These are phyloP conservation scores for Cantharis nigra DNA, from an alignment of 2,888 invertebrate species.

Conservation along the genomic window DNA sequence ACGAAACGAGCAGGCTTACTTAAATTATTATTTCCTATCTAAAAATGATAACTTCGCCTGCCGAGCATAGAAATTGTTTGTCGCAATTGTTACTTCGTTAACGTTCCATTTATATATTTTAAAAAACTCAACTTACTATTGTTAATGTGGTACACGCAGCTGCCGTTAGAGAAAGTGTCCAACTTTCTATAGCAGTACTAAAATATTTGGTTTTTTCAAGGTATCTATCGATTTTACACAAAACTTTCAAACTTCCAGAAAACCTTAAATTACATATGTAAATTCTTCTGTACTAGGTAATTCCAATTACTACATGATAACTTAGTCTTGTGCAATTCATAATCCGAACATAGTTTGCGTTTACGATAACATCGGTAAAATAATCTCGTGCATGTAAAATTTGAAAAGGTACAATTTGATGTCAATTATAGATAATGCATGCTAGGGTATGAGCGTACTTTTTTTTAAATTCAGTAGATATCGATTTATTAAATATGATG, in stretches of 20 bases:
- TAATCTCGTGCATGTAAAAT: conserved; percentile 9
- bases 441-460: not conserved
- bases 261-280: not conserved
- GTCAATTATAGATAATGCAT: conserved; percentile 17
- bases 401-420: conserved; percentile 19
- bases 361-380: conserved; percentile 16
- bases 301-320: not conserved
- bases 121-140: not conserved
- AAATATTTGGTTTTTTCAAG: not conserved
- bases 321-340: conserved; percentile 9
- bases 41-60: conserved; percentile 12
- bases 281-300: not conserved
- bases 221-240: not conserved
- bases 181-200: not conserved
- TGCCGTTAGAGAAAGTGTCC: not conserved
- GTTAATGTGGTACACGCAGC: not conserved
- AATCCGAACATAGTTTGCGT: conserved; percentile 18
- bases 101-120: conserved; percentile 8
- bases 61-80: not conserved
- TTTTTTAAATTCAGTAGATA: not conserved
- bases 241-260: not conserved
- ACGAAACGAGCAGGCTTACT: conserved; percentile 3
- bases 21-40: conserved; percentile 18
- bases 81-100: conserved; percentile 10
- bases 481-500: not conserved